Conservation (phyloP, 2,113 vertebrate genomes). For the Lamprotornis superbus region DNA sequence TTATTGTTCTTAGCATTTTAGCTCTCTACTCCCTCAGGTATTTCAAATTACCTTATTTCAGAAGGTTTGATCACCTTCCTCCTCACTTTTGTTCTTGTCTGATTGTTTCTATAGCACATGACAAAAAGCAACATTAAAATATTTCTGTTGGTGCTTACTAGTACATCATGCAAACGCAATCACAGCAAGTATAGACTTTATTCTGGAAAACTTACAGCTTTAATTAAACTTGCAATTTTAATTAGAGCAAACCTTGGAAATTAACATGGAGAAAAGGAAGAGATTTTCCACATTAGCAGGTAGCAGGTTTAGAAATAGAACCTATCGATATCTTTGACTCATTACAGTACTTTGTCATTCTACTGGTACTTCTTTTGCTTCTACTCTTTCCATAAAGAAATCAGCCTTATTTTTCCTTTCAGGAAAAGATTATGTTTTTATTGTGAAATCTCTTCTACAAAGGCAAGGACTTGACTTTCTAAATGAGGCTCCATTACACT, state of each 20-base stretch:
- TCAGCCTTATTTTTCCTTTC: neutral
- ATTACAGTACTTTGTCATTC: neutral
- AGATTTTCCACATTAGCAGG: neutral
- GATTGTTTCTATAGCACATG: neutral
- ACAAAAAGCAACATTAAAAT: neutral
- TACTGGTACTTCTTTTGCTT: neutral
- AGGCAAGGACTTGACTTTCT: neutral
- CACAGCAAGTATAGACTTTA: neutral
- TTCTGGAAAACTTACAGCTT: neutral
- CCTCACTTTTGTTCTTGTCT: neutral
- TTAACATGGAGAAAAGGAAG: neutral
- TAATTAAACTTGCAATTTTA: slow-evolving; percentile 11
- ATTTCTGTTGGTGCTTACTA: neutral
- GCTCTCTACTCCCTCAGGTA: neutral
- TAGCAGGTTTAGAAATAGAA: neutral
- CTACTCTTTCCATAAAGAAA: neutral
- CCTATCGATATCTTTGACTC: neutral
- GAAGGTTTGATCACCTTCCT: neutral
- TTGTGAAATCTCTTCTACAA: neutral
- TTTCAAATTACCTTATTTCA: neutral
- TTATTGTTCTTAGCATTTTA: neutral
- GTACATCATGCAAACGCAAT: neutral
- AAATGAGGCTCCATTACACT: neutral
- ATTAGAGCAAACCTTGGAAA: neutral
- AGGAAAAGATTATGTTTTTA: neutral